Base-by-base conservation (phyloP, 2,113 vertebrate genomes). In the Brachionichthys hirsutus region DNA sequence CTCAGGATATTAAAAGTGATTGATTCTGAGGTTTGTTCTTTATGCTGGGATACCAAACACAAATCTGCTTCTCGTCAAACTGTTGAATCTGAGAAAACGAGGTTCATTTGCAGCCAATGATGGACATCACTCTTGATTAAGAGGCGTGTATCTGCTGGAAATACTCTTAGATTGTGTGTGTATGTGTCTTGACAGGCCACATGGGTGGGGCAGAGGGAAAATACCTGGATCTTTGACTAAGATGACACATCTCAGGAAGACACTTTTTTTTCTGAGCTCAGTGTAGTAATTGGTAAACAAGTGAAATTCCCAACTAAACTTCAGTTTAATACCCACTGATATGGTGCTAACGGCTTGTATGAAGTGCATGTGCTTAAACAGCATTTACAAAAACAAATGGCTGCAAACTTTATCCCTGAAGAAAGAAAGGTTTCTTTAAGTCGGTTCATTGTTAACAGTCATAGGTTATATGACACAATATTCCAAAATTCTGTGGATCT, bases 81-180 rank as follows among this genome's bases (percentile, higher is more conserved):
- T 66, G 70, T 81, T 76, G 65, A 71, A 70, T 11, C 11, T 9
- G 54, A 86, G 87, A 79, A 87, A 89, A 89, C 77, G 35, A 63
- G 58, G 77, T 72, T 85, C 85, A 87, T 88, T 68, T 90, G 87
- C 64, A 76, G 49, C 70, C 83, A 84, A 67, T 87, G 79, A 84
- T 59, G 58, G 70, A 66, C 73, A 70, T 85, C 68, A 69, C 43
- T 68, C 68, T 78, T 87, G 75, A 88, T 87, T 85, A 81, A 80
- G 53, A 50, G 62, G 47, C 45, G 75, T 77, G 71, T 62, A 59
- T 80, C 57, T 60, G 59, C 57, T 81, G 64, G 59, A 86, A 79
- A 83, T 8, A 30, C 24, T 30, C 24, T 30, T 30, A 30, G 24
- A 63, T 66, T 54, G 43, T 67, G 16, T 44, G 13, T 62, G n/a